These are phyloP conservation scores for Salminus brasiliensis DNA, from an alignment of 2,113 vertebrate genomes.

Conservation along the genomic window DNA sequence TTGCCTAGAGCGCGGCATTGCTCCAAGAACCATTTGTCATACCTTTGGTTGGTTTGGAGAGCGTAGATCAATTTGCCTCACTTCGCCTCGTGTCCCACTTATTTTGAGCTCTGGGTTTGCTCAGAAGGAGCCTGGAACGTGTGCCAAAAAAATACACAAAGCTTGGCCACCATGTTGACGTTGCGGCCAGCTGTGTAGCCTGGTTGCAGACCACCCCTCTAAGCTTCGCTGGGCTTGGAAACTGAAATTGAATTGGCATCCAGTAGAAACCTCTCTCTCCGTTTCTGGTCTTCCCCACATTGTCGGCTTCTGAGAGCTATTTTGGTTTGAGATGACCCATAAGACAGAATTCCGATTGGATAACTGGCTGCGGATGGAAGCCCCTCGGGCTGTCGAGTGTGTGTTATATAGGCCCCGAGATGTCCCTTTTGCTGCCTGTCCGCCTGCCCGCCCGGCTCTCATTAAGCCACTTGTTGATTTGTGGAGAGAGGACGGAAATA, in stretches of 20 bases:
- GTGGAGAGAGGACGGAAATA: not conserved
- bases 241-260: not conserved
- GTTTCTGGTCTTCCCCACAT: not conserved
- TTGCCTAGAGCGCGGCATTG: no score
- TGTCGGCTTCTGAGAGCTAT: not conserved
- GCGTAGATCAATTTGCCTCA: no score
- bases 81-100: no score
- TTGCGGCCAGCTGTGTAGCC: not conserved
- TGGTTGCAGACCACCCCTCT: not conserved
- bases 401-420: not conserved
- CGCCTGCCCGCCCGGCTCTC: not conserved
- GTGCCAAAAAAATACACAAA: not conserved
- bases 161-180: not conserved
- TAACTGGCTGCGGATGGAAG: not conserved
- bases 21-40: no score
- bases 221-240: not conserved
- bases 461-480: not conserved
- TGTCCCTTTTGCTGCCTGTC: not conserved
- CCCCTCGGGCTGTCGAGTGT: not conserved
- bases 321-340: not conserved
- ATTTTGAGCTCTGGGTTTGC: no score
- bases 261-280: not conserved
- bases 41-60: no score
- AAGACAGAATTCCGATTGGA: not conserved
- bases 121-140: no score